These are phyloP conservation scores for Momotus momota DNA, from an alignment of 2,797 vertebrate species.

Conservation along the genomic window DNA sequence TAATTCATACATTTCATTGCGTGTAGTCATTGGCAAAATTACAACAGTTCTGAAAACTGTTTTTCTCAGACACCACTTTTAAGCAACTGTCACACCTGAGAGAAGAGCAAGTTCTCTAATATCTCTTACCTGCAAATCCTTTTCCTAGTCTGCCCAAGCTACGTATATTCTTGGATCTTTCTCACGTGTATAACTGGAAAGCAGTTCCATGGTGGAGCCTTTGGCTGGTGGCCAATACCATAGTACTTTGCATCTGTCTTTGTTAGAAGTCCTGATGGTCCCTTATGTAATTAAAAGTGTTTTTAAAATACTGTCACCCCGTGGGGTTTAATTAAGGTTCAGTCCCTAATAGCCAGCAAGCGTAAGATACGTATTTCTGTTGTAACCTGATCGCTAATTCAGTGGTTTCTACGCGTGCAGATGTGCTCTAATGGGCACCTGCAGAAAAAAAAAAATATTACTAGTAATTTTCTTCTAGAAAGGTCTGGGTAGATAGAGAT, in stretches of 20 bases:
- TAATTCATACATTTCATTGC: not conserved
- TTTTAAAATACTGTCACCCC: slow-evolving; percentile 42
- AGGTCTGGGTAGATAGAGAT: not conserved
- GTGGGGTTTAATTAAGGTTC: slow-evolving; percentile 49
- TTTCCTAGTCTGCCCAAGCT: not conserved
- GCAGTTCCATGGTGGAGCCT: slow-evolving; percentile 7
- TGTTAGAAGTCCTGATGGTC: slow-evolving; percentile 60
- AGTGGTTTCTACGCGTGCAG: not conserved
- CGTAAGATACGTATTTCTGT: not conserved
- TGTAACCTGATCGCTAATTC: not conserved
- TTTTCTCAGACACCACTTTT: not conserved
- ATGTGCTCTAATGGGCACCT: not conserved
- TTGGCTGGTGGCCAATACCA: slow-evolving; percentile 54
- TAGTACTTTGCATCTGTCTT: slow-evolving; percentile 38
- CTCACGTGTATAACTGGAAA: slow-evolving; percentile 22
- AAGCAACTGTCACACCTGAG: not conserved
- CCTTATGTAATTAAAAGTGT: slow-evolving; percentile 59
- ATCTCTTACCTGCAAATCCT: slow-evolving; percentile 30
- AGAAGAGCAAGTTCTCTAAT: not conserved
- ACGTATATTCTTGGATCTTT: slow-evolving; percentile 28
- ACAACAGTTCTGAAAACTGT: not conserved
- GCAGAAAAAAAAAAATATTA: not conserved
- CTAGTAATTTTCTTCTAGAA: not conserved
- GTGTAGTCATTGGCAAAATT: not conserved
- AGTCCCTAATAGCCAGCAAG: slow-evolving; percentile 7